Conservation (phyloP, 2,797 vertebrate species). For the Tachyglossus aculeatus region DNA sequence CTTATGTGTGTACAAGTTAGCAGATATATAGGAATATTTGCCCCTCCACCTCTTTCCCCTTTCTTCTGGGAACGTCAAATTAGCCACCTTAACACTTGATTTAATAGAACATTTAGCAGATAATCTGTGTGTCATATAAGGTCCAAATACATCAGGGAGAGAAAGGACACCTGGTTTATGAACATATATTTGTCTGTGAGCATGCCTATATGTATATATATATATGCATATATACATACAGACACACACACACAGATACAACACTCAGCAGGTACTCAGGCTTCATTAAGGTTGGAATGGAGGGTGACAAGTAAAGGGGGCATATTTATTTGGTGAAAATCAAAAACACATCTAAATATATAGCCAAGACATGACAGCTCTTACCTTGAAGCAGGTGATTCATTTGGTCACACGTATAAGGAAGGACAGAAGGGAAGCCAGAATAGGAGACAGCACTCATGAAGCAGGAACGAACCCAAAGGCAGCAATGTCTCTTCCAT, state of each 20-base stretch:
- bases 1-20: no score
- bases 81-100: background rate
- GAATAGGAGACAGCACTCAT: background rate
- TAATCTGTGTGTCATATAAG: background rate
- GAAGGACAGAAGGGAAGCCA: background rate
- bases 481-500: background rate
- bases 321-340: background rate
- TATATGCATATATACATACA: background rate
- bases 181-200: background rate
- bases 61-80: no score
- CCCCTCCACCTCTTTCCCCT: no score
- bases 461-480: background rate
- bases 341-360: background rate
- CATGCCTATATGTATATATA: no score
- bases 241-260: background rate
- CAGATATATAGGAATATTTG: no score
- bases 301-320: background rate
- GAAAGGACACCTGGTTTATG: background rate
- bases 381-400: conserved; percentile 7
- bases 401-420: background rate
- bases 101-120: background rate
- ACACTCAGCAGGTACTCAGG: background rate
- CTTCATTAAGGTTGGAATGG: background rate
- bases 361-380: no score
- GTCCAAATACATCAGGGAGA: background rate